Base-by-base conservation (phyloP, 2,797 vertebrate genomes). In the Rachycentron canadum region DNA sequence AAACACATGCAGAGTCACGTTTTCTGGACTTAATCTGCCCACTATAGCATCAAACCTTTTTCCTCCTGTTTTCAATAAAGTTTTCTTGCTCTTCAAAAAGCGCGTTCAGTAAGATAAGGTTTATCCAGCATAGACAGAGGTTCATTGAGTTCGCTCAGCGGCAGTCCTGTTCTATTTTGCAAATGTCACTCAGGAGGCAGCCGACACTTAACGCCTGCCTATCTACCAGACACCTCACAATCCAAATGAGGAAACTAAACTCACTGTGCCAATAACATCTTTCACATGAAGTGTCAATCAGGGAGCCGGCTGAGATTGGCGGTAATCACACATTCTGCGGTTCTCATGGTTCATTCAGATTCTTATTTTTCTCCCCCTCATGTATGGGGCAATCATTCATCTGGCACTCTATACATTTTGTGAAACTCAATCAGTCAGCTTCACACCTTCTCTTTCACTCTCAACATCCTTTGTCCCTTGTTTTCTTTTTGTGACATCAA, bases 201-300 rank as follows among this genome's bases (percentile, higher is more conserved):
- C 40, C 2, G 5, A 66, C 73, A 81, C 84, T 86, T 87, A 74
- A 60, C 34, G 40, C 76, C 82, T 49, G 70, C 63, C 72, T 78
- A 32, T 87, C 84, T 53, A 21, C n/a, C 50, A 82, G 73, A 79
- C 74, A 69, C 52, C 70, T 70, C 59, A 28, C 66, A 25, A 38
- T 80, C 79, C 61, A 81, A 89, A 85, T n/a, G 70, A 81, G 64
- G 69, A 82, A 86, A 68, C 65, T 52, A 49, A 73, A 78, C 30
- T 79, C 60, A 10, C 63, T n/a, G 47, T 76, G 80, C 75, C 73
- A 62, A 66, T 43, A 64, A 56, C 3, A 19, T 45, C 82, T 83
- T 88, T 74, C 50, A 72, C 68, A n/a, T 38, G 34, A 89, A 9
- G 74, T 87, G 85, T 86, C 79, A 86, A 60, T 86, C 78, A 85